Base-by-base conservation (phyloP, 2,113 vertebrate species). In the Progne subis region DNA sequence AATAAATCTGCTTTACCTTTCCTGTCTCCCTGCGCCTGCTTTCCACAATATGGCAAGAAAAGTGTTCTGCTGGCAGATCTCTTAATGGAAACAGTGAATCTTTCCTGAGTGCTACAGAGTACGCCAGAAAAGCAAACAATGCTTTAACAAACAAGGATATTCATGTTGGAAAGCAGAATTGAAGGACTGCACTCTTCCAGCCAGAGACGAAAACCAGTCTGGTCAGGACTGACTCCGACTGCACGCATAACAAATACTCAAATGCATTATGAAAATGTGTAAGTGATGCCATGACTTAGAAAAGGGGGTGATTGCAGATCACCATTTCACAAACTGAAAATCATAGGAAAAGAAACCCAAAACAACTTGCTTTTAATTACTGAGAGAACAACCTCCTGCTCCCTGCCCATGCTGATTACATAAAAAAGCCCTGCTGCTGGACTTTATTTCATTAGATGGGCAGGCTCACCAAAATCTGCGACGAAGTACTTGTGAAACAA, bases 41-140 rank as follows among this genome's bases (percentile, higher is more conserved):
- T 93, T 77, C 90, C 43, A n/a, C 43, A 88, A 53, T 6, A 44
- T 3, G n/a, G 31, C 72, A 83, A 14, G 17, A 67, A 47, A 80
- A 88, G 39, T 6, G 18, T 74, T 83, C 71, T 57, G 18, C 82
- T 82, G 61, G 84, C 57, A 89, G 21, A 68, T 44, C 18, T 77
- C 64, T 74, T 53, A 43, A 52, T n/a, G 68, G 86, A 95, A 95
- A 93, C 20, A 70, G 72, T 59, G 59, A 88, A 50, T 75, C 80
- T 74, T 78, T 67, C 50, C 79, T 14, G 50, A 78, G 34, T 23
- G 17, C 59, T 47, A 53, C 0, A 50, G 23, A 65, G 24, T 23
- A 88, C 44, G 47, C 47, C 91, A 92, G 81, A 84, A 88, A 90
- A 88, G 39, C 71, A 92, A 95, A 92, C 55, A 92, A 80, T 84